Conservation (phyloP, 2,113 vertebrate species). For the Triplophysa rosa region DNA sequence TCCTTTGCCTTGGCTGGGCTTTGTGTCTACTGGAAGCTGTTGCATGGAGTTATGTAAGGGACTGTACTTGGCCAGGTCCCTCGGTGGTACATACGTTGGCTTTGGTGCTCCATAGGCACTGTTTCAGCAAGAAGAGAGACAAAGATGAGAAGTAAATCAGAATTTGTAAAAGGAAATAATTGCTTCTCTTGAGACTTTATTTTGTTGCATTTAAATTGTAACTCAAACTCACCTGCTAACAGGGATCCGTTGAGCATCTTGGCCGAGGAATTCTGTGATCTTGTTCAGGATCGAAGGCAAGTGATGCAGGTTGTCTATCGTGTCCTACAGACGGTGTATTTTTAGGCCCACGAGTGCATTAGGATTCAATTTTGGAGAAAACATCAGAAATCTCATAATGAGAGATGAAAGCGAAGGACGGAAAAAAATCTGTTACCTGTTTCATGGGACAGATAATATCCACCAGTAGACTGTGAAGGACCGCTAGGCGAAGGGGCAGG, state of each 20-base stretch:
- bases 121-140: conserved; percentile 53
- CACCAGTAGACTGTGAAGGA: conserved; percentile 87
- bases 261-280: conserved; percentile 76
- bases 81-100: conserved; percentile 80
- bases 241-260: conserved; percentile 62
- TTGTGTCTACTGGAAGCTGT: conserved; percentile 75
- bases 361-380: not conserved
- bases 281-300: conserved; percentile 88
- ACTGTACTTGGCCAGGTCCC: conserved; percentile 78
- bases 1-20: conserved; percentile 51
- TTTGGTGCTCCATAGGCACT: conserved; percentile 64
- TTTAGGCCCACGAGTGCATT: not conserved
- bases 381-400: not conserved
- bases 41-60: conserved; percentile 79
- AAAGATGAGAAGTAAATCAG: not conserved
- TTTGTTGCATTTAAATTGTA: not conserved
- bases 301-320: conserved; percentile 80
- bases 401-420: not conserved
- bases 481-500: conserved; percentile 86
- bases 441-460: conserved; percentile 83
- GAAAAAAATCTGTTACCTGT: conserved; percentile 71
- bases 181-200: not conserved
- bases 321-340: conserved; percentile 70
- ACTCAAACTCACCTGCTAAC: conserved; percentile 59
- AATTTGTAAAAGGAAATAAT: not conserved